These are phyloP conservation scores for Antigone vipio DNA, from an alignment of 2,113 vertebrate genomes.

Conservation along the genomic window DNA sequence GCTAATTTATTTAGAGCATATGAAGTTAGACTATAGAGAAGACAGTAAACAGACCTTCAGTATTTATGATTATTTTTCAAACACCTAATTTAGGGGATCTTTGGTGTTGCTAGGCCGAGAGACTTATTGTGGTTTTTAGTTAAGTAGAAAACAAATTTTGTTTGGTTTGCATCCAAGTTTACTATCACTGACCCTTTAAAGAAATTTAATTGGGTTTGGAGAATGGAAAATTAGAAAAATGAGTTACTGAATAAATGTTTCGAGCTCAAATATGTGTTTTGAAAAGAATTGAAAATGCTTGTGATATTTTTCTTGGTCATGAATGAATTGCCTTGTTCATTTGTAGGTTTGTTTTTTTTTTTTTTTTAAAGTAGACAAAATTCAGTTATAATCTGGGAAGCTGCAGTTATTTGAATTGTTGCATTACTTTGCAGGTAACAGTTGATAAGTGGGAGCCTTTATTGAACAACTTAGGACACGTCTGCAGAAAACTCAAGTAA, in stretches of 20 bases:
- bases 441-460: conserved; percentile 99
- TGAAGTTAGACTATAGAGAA: not conserved
- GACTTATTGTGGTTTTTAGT: not conserved
- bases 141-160: not conserved
- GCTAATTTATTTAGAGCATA: not conserved
- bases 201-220: not conserved
- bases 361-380: not conserved
- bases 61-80: not conserved
- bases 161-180: not conserved
- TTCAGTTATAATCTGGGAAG: not conserved
- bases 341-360: not conserved
- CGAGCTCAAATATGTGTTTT: not conserved
- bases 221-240: not conserved
- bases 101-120: not conserved
- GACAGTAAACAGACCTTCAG: not conserved
- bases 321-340: not conserved
- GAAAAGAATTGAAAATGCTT: not conserved
- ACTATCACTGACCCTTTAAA: not conserved
- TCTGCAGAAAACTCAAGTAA: conserved; percentile 98
- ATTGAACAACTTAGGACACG: conserved; percentile 95
- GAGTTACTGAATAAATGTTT: not conserved
- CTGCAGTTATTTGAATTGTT: not conserved
- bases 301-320: not conserved
- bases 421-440: conserved; percentile 85
- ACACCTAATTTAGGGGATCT: not conserved